Evolutionary conservation across 2,888 invertebrate species (phyloP).

Genomic region (Ferrisia virgata): DNA sequence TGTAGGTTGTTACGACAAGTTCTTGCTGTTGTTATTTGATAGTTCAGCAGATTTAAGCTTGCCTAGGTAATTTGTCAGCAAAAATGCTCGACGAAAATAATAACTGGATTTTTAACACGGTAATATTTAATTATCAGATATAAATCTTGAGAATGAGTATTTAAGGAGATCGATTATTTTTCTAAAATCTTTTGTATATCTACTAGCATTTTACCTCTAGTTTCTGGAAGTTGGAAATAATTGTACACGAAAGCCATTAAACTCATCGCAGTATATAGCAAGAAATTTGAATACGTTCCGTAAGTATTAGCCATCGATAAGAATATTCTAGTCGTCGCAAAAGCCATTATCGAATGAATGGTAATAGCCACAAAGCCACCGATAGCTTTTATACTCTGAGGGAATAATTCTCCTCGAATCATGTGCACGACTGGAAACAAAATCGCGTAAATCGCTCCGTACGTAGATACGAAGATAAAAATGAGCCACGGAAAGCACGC

Average conservation of each 20-base stretch:
- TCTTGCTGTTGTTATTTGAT: too few species aligned
- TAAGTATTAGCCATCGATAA: background rate
- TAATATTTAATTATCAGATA: too few species aligned
- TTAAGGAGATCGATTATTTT: background rate
- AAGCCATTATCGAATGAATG: background rate
- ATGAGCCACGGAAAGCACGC: background rate
- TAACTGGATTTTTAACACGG: too few species aligned
- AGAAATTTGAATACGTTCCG: slow-evolving; percentile 28
- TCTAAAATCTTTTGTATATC: slow-evolving; percentile 8
- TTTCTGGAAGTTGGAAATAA: slow-evolving; percentile 19
- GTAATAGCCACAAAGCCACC: background rate
- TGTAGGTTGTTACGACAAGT: too few species aligned
- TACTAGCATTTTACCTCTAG: slow-evolving; percentile 26
- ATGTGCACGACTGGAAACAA: background rate
- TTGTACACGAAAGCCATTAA: background rate
- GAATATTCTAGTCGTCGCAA: background rate
- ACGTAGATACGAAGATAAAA: background rate
- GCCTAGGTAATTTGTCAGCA: too few species aligned
- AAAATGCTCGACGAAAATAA: too few species aligned
- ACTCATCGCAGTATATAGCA: background rate
- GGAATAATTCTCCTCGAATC: slow-evolving; percentile 23
- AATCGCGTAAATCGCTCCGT: background rate
- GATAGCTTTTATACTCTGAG: background rate
- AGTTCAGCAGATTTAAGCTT: too few species aligned
- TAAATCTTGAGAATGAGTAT: background rate